Base-by-base conservation (phyloP, 2,797 vertebrate genomes). In the Cyclopterus lumpus region DNA sequence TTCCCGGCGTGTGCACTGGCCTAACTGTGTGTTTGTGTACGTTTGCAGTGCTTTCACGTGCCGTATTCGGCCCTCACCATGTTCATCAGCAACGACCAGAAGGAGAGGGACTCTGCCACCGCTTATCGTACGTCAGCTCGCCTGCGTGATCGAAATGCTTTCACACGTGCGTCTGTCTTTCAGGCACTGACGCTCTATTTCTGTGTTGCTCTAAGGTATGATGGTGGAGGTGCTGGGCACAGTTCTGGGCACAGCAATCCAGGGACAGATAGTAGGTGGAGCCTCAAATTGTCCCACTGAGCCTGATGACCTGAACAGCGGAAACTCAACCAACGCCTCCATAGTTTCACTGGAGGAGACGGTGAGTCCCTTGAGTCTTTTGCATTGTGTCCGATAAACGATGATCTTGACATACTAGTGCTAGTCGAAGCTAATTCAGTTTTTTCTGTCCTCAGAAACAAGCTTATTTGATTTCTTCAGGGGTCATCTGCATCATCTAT, bases 1-100 rank as follows among this genome's bases (percentile, higher is more conserved):
- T n/a, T 46, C 26, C 30, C 11, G 5, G 2, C 48, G 16, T 28
- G 11, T 12, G 4, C 59, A 49, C 12, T 1, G 3, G 8, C 14
- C 72, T 86, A 14, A 80, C 22, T 34, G 2, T 55, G 55, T 65
- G n/a, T 65, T 75, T 69, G 57, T 14, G 1, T 72, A 1, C 11
- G 0, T 75, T 83, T 82, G 46, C 94, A 99, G 97, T 99, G 97
- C 73, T 99, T 97, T 91, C 98, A 99, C 0, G 98, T 99, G 79
- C 98, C 98, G 3, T 99, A 99, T 91, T 99, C 98, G 0, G 95
- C 97, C 0, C 96, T 99, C 81, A 99, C 98, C 83, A 98, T 99
- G 98, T 99, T 99, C 93, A 98, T 99, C 94, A 99, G 95, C 94
- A 94, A 82, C 0, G 95, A 98, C 76, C 97, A 98, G 93, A 96